Conservation (phyloP, 1,140 invertebrate species). For the Atopsyche davidsoni region DNA sequence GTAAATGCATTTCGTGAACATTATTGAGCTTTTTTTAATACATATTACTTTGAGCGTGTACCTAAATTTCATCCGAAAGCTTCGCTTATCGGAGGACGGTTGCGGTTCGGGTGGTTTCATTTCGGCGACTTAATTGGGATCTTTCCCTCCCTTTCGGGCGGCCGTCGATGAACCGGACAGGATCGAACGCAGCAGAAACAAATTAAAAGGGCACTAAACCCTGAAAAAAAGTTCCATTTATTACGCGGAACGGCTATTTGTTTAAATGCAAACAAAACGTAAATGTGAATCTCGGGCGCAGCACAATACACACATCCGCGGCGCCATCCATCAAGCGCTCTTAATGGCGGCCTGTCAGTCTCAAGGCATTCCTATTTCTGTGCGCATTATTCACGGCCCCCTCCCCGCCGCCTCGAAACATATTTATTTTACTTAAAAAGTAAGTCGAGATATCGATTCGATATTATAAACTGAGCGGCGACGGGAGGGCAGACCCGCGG, state of each 20-base stretch:
- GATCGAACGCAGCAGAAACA: constrained; percentile 17
- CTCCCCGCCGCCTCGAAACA: constrained; percentile 9
- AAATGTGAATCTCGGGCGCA: background rate
- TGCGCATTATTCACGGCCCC: constrained; percentile 30
- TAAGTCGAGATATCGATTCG: too few relatives aligned
- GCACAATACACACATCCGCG: constrained; percentile 26
- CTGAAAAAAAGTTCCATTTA: constrained; percentile 30
- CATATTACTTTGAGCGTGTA: too few relatives aligned
- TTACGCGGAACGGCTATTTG: constrained; percentile 29
- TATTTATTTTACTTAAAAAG: constrained; percentile 27
- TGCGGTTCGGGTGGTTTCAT: too few relatives aligned
- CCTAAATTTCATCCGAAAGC: too few relatives aligned
- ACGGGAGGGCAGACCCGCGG: too few relatives aligned
- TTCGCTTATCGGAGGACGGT: too few relatives aligned
- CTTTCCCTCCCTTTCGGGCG: too few relatives aligned
- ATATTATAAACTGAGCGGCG: too few relatives aligned
- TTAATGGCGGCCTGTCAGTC: constrained; percentile 31
- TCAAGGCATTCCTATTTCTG: constrained; percentile 32
- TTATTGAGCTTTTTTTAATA: too few relatives aligned
- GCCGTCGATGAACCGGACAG: background rate
- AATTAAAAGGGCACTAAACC: constrained; percentile 27
- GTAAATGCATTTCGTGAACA: too few relatives aligned
- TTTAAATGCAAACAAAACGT: constrained; percentile 29
- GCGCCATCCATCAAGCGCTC: constrained; percentile 29
- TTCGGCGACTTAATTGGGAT: too few relatives aligned